Evolutionary conservation across 2,797 vertebrate species (phyloP).

Genomic region (Hafferia zeledoni): DNA sequence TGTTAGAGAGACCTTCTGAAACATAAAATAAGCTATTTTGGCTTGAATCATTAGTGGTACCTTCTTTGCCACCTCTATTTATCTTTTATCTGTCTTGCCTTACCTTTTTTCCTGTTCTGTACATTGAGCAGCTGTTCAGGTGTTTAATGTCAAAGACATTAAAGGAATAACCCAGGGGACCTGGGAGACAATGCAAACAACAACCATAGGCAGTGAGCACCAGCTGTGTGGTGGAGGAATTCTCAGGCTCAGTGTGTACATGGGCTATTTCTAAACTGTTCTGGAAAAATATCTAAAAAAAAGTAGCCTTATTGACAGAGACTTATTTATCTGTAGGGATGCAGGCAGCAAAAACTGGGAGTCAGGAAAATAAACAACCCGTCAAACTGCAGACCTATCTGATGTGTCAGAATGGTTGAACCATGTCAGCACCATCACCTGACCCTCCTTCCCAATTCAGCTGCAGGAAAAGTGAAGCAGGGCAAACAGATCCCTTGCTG

Average conservation of each 20-base stretch:
- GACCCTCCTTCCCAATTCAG: not conserved
- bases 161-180: not conserved
- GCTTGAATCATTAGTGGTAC: not conserved
- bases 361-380: not conserved
- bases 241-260: not conserved
- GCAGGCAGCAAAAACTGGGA: not conserved
- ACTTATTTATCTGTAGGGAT: not conserved
- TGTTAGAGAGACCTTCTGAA: not conserved
- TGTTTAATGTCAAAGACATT: conserved; percentile 9
- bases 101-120: not conserved
- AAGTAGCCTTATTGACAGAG: not conserved
- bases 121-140: not conserved
- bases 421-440: not conserved
- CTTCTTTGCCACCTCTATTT: not conserved
- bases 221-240: not conserved
- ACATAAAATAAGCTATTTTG: not conserved
- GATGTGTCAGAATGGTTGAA: not conserved
- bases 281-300: not conserved
- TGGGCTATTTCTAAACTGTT: not conserved
- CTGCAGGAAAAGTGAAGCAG: not conserved
- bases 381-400: not conserved
- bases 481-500: not conserved
- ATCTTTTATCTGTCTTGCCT: not conserved
- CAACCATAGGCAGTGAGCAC: not conserved
- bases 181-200: not conserved